A percentile compares a stretch with the other conserved stretches of the same genome.
Evolutionary conservation across 2,888 invertebrate species (phyloP).

Genomic region (Drosophila borealis): DNA sequence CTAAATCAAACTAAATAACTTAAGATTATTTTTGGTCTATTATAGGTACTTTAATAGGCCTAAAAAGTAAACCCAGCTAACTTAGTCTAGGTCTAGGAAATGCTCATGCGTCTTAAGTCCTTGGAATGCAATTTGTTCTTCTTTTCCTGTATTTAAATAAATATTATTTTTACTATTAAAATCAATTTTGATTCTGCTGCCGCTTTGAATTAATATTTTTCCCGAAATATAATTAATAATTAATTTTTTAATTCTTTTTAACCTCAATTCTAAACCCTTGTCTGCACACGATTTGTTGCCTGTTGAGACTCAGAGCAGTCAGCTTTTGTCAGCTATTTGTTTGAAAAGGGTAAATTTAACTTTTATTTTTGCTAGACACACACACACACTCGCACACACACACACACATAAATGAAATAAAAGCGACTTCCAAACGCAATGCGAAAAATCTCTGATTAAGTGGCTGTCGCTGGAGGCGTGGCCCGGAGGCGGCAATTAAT

Average conservation of each 20-base stretch:
- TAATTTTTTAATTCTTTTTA: neutral
- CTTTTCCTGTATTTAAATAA: too few species aligned
- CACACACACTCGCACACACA: neutral
- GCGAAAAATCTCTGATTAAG: slow-evolving; percentile 57
- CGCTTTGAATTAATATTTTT: too few species aligned
- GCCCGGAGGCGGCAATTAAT: slow-evolving; percentile 61
- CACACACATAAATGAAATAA: slow-evolving; percentile 23
- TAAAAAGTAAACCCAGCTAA: too few species aligned
- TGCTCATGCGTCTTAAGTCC: too few species aligned
- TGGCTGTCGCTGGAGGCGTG: slow-evolving; percentile 43
- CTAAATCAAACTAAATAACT: too few species aligned
- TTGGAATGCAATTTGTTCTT: too few species aligned
- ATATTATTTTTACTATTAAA: too few species aligned
- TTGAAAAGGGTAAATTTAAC: slow-evolving; percentile 21
- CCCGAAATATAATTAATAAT: neutral
- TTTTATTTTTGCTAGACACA: slow-evolving; percentile 11
- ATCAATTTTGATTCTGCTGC: too few species aligned
- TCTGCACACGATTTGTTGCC: neutral
- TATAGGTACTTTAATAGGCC: too few species aligned
- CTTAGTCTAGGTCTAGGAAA: too few species aligned
- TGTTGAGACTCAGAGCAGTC: slow-evolving; percentile 24
- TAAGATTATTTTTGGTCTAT: too few species aligned
- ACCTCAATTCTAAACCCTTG: neutral
- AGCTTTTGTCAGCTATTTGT: slow-evolving; percentile 32
- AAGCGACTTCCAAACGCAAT: slow-evolving; percentile 33